Evolutionary conservation across 2,113 vertebrate species (phyloP).

Genomic region (Cynoglossus semilaevis): DNA sequence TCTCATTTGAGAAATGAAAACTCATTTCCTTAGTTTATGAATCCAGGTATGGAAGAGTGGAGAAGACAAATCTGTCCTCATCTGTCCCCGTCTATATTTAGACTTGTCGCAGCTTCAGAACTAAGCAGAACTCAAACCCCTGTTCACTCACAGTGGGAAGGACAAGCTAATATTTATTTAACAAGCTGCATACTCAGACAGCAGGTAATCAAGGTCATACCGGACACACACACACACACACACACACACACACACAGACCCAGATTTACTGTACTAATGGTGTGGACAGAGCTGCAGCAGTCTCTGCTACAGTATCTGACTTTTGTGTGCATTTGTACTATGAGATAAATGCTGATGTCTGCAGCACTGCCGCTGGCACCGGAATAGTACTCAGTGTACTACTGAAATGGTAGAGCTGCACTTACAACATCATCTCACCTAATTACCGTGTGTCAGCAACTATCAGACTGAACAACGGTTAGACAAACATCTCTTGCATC

Average conservation of each 20-base stretch:
- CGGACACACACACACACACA: background rate
- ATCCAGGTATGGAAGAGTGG: constrained; percentile 42
- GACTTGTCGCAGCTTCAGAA: constrained; percentile 62
- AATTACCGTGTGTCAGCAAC: constrained; percentile 1
- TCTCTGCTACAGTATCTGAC: background rate
- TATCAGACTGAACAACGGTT: background rate
- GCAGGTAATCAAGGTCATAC: constrained; percentile 55
- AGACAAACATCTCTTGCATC: too few species aligned
- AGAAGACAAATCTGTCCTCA: constrained; percentile 45
- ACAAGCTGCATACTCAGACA: constrained; percentile 47
- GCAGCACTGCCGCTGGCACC: background rate
- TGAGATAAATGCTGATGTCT: constrained; percentile 5
- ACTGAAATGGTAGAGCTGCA: constrained; percentile 1
- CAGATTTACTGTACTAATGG: too few species aligned
- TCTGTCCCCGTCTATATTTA: constrained; percentile 71
- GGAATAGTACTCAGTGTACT: background rate
- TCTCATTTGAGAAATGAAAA: background rate
- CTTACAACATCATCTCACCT: constrained; percentile 1
- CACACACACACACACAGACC: too few species aligned
- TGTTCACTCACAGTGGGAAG: constrained; percentile 40
- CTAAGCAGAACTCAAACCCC: constrained; percentile 63
- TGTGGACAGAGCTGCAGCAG: background rate
- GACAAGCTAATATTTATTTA: constrained; percentile 27
- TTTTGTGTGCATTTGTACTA: constrained; percentile 6
- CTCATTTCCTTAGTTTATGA: background rate